Base-by-base conservation (phyloP, 2,113 vertebrate genomes). In the Urocolius indicus region DNA sequence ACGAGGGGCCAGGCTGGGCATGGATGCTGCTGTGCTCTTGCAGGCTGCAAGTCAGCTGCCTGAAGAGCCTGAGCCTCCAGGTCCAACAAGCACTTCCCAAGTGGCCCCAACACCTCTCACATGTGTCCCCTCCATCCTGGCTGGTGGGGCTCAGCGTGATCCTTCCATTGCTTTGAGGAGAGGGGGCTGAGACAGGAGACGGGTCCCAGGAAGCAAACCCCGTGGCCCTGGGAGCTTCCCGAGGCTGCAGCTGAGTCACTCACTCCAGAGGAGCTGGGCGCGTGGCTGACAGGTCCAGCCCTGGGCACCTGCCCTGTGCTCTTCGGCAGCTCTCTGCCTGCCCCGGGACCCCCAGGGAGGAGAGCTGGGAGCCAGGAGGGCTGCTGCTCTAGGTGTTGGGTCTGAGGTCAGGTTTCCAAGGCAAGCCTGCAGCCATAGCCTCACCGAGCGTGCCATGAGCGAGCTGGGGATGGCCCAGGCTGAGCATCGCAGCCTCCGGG, bases 381-480 rank as follows among this genome's bases (percentile, higher is more conserved):
- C 19, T 10, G 61, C 21, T 49, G 38, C 29, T 67, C n/a, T 22
- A 73, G 32, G 43, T 0, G 6, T 46, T 78, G 38, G 48, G 86
- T 32, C 58, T 9, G 0, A 61, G 85, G 46, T 9, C 11, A 5
- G 55, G 38, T 69, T 49, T 71, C 55, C 1, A 7, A 1, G 38
- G 43, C 71, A 26, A 41, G 48, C 36, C 74, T 43, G 41, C 43
- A 0, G 1, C 0, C 0, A 15, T 27, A 57, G 13, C 97, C 78
- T 96, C 92, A 5, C 97, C 94, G 18, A 98, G 95, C 84, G 97
- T 98, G 73, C 98, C 95, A 2, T 97, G 96, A 86, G 97, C 90
- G 89, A 96, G 97, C 81, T 90, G 90, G 46, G 97, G 94, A 55
- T 97, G 98, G 54, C 96, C 96, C 8, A 94, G 96, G 83, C 97